These are phyloP conservation scores for Rhagium mordax DNA, from an alignment of 2,888 invertebrate species.

Conservation along the genomic window DNA sequence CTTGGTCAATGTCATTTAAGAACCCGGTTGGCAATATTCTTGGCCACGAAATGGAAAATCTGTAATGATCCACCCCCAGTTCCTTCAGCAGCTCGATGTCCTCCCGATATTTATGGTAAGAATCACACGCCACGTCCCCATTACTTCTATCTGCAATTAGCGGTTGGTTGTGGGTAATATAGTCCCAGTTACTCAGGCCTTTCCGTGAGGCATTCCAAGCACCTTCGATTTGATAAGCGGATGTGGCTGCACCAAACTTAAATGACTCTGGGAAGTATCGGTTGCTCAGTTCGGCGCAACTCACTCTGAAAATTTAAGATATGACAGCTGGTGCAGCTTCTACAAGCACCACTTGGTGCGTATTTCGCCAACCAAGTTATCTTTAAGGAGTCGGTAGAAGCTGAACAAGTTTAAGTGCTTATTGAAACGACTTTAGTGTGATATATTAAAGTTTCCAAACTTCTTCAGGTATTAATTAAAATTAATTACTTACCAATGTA, in stretches of 20 bases:
- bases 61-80: constrained; percentile 73
- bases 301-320: constrained; percentile 1
- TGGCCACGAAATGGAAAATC: constrained; percentile 79
- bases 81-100: constrained; percentile 74
- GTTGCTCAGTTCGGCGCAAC: constrained; percentile 35
- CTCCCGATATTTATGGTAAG: constrained; percentile 75
- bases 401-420: too few relatives aligned
- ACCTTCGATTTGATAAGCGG: constrained; percentile 57
- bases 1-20: constrained; percentile 76
- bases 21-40: constrained; percentile 78
- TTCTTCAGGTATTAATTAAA: too few relatives aligned
- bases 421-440: too few relatives aligned
- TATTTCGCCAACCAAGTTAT: too few relatives aligned
- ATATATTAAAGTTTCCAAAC: too few relatives aligned
- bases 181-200: constrained; percentile 80
- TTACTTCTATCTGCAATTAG: constrained; percentile 66
- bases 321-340: too few relatives aligned
- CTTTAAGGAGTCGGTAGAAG: too few relatives aligned
- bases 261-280: constrained; percentile 56
- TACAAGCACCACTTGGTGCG: too few relatives aligned
- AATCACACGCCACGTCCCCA: constrained; percentile 79
- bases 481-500: too few relatives aligned
- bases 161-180: constrained; percentile 72
- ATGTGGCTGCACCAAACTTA: constrained; percentile 47
- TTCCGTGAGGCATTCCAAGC: constrained; percentile 68